Conservation (phyloP, 2,888 invertebrate genomes). For the Seira musarum region DNA sequence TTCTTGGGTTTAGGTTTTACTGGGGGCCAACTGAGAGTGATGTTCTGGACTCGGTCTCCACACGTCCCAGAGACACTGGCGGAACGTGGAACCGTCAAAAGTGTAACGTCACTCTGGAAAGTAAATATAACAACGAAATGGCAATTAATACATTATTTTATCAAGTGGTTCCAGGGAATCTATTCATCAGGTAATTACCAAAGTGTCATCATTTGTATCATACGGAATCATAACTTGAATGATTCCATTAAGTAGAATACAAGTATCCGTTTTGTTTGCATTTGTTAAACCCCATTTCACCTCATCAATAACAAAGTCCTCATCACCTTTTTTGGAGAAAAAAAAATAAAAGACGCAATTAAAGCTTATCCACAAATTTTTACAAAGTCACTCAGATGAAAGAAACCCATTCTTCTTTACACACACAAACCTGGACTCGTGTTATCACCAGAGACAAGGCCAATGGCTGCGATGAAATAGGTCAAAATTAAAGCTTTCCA, state of each 20-base stretch:
- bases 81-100: constrained; percentile 37
- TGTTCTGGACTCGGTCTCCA: constrained; percentile 32
- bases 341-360: too few relatives aligned
- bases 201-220: background rate
- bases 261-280: constrained; percentile 44
- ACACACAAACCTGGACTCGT: too few relatives aligned
- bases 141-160: background rate
- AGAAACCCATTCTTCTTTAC: too few relatives aligned
- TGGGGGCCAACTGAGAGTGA: background rate
- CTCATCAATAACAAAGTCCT: constrained; percentile 39
- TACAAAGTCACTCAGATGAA: too few relatives aligned
- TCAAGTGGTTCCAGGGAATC: too few relatives aligned
- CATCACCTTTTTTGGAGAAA: constrained; percentile 3
- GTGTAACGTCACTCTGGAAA: constrained; percentile 32
- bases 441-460: too few relatives aligned
- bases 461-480: too few relatives aligned
- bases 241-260: constrained; percentile 45
- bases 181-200: constrained; percentile 3
- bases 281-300: constrained; percentile 50
- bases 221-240: constrained; percentile 50
- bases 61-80: constrained; percentile 44
- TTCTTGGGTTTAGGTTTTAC: too few relatives aligned
- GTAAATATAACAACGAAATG: background rate
- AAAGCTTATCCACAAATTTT: too few relatives aligned
- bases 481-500: too few relatives aligned